phyloP scores from a whole-genome alignment of 2,888 invertebrate genomes.

The Chrysina gloriosa region DNA sequence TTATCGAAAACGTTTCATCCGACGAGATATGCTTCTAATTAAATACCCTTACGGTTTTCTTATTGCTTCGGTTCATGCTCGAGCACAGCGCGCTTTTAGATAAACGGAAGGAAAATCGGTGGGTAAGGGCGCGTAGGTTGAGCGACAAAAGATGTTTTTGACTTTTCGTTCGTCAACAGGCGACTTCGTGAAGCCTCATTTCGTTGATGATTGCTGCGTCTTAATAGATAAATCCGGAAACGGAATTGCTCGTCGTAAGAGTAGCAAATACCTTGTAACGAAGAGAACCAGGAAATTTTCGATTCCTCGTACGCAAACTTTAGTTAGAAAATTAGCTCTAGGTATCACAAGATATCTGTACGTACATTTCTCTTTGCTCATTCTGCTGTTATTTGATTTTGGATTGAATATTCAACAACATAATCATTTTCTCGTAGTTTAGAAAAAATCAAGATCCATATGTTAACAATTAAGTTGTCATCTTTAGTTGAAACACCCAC shows the following conservation, averaged over 20 bases:
- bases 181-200: not conserved
- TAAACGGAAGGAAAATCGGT: not conserved
- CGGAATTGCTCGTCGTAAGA: not conserved
- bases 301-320: too few relatives aligned
- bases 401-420: too few relatives aligned
- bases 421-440: too few relatives aligned
- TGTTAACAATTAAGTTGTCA: too few relatives aligned
- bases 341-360: too few relatives aligned
- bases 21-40: conserved; percentile 39
- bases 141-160: not conserved
- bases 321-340: too few relatives aligned
- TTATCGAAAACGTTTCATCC: conserved; percentile 23
- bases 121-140: not conserved
- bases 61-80: conserved; percentile 31
- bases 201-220: not conserved
- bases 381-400: too few relatives aligned
- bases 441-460: too few relatives aligned
- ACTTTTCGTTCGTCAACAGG: conserved; percentile 5
- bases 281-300: not conserved
- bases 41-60: conserved; percentile 38
- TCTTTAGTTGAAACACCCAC: too few relatives aligned
- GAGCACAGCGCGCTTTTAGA: not conserved
- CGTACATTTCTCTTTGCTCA: too few relatives aligned
- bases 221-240: not conserved
- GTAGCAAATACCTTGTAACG: not conserved